Percentiles rank a stretch among this genome's conserved stretches.
Conservation (phyloP, 2,888 invertebrate genomes). For the Agriopis leucophaearia region DNA sequence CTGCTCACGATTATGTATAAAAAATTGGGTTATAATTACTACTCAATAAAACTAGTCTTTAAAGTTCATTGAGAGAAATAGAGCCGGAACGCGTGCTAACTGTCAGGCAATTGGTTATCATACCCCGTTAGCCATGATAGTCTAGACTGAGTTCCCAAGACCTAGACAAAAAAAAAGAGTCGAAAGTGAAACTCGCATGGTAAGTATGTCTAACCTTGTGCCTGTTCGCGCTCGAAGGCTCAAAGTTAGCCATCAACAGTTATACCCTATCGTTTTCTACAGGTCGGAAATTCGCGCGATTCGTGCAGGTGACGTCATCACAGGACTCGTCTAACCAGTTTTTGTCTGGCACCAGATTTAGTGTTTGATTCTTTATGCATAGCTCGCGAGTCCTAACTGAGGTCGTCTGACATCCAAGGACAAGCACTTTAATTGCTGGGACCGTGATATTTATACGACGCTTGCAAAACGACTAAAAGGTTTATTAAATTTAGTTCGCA, state of each 20-base stretch:
- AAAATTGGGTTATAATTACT: no score
- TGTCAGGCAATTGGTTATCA: conserved; percentile 14
- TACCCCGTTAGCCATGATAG: conserved; percentile 42
- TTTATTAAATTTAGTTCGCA: conserved; percentile 24
- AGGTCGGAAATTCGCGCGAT: conserved; percentile 71
- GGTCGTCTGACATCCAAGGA: conserved; percentile 69
- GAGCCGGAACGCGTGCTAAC: not conserved
- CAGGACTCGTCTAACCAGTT: conserved; percentile 75
- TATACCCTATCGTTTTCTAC: conserved; percentile 68
- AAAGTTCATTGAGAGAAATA: not conserved
- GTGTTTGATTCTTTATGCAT: conserved; percentile 84
- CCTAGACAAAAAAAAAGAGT: conserved; percentile 45
- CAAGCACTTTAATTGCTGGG: conserved; percentile 44
- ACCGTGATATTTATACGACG: conserved; percentile 43
- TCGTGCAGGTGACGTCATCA: conserved; percentile 73
- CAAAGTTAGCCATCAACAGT: conserved; percentile 51
- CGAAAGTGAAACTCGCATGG: conserved; percentile 52
- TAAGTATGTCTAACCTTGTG: conserved; percentile 55
- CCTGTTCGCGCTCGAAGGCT: conserved; percentile 44
- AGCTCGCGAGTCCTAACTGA: conserved; percentile 81
- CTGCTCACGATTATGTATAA: no score
- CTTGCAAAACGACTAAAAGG: conserved; percentile 29
- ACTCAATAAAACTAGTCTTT: not conserved
- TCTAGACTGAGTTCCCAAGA: conserved; percentile 44
- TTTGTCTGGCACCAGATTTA: conserved; percentile 77